Percentiles rank a stretch among this genome's conserved stretches.
Evolutionary conservation across 2,113 vertebrate genomes (phyloP).

Genomic region (Meleagris gallopavo): DNA sequence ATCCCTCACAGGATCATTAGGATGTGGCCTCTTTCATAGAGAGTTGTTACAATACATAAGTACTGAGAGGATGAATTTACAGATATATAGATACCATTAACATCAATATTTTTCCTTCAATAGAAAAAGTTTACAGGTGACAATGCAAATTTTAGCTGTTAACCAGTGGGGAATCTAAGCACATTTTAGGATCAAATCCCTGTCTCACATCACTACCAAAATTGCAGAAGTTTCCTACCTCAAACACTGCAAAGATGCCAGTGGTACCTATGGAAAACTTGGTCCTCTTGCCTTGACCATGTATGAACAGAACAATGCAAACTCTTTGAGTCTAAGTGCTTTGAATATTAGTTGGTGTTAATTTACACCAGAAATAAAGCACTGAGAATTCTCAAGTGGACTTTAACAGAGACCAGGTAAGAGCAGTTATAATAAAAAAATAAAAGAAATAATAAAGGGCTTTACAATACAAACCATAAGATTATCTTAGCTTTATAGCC

Average conservation of each 20-base stretch:
- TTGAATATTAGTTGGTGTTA: not conserved
- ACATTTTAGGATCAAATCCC: not conserved
- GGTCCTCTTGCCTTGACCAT: not conserved
- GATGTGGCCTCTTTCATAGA: not conserved
- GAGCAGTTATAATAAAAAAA: fast-evolving
- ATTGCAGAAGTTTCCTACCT: not conserved
- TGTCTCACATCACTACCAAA: not conserved
- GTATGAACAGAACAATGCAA: fast-evolving
- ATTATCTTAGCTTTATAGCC: not conserved
- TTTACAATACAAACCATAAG: not conserved
- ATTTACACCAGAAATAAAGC: not conserved
- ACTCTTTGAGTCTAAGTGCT: not conserved
- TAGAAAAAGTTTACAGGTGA: not conserved
- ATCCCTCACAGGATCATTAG: not conserved
- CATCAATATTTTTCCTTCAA: not conserved
- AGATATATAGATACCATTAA: conserved; percentile 20
- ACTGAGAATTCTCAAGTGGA: not conserved
- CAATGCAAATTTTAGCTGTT: not conserved
- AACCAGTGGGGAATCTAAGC: not conserved
- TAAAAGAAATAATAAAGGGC: not conserved
- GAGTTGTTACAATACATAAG: not conserved
- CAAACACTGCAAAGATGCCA: not conserved
- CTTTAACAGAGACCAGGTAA: not conserved
- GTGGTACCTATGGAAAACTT: not conserved
- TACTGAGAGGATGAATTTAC: not conserved